phyloP scores from a whole-genome alignment of 92 coral and sea anemone species.

The Zoanthus sociatus region DNA sequence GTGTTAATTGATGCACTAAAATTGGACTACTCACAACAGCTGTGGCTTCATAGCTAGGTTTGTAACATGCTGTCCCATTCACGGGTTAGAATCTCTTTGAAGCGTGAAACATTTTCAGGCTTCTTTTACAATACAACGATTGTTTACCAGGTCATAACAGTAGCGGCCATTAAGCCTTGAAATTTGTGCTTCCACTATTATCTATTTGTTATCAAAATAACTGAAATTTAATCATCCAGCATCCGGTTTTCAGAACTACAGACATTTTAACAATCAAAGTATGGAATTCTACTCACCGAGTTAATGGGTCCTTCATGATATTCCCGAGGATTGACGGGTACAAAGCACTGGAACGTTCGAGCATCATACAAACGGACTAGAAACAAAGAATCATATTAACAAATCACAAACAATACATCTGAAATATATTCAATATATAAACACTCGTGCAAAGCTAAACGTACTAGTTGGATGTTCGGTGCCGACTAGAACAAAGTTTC shows the following conservation, averaged over 20 bases:
- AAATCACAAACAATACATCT: neutral
- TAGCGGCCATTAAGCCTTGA: too few relatives aligned
- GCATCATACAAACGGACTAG: conserved; percentile 95
- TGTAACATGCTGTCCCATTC: too few relatives aligned
- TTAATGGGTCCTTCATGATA: conserved; percentile 92
- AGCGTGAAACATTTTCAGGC: too few relatives aligned
- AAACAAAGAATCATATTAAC: neutral
- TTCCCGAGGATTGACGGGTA: conserved; percentile 87
- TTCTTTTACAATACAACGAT: too few relatives aligned
- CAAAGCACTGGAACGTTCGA: conserved; percentile 93
- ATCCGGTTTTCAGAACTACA: neutral
- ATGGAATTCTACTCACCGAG: conserved; percentile 65
- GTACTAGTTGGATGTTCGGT: conserved; percentile 98
- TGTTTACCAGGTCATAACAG: too few relatives aligned
- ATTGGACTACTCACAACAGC: too few relatives aligned
- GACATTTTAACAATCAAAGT: neutral
- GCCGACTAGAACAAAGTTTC: conserved; percentile 89
- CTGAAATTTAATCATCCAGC: too few relatives aligned
- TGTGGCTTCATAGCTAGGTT: too few relatives aligned
- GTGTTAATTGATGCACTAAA: too few relatives aligned
- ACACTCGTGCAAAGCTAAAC: conserved; percentile 23
- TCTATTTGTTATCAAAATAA: too few relatives aligned
- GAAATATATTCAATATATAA: neutral
- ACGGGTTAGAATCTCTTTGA: too few relatives aligned
- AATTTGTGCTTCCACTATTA: too few relatives aligned